Base-by-base conservation (phyloP, 2,797 vertebrate species). In the Cichlasoma orientale region DNA sequence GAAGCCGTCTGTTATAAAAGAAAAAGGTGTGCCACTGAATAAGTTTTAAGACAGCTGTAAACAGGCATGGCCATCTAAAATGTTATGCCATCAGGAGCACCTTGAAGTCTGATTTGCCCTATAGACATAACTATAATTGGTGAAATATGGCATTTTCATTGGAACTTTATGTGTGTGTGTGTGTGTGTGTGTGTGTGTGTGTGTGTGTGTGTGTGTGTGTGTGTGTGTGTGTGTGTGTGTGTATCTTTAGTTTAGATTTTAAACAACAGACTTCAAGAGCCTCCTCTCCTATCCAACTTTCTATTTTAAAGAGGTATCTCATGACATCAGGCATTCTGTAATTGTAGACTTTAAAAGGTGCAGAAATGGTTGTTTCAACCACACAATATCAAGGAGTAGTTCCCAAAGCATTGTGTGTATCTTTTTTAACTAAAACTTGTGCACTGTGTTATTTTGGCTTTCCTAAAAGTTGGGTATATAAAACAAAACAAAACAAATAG, bases 401-500 rank as follows among this genome's bases (percentile, higher is more conserved):
- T 90, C 82, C 87, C 78, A 80, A 77, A 79, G 78, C 83, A 70
- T 78, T 88, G 14, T 12, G 69, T 36, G 63, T 68, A 80, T 74
- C 33, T 58, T 86, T 38, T 89, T 86, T 79, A 72, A 85, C 61
- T 73, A 56, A 57, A 87, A 83, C 75, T 88, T 88, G 86, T 89
- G 21, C 83, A 86, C 83, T 89, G 83, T 89, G 82, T 91, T 86
- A 86, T 93, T 74, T 75, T 87, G 23, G 72, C 9, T 75, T 82
- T 56, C 58, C 16, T 1, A 1, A 53, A 74, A 78, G 53, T 63
- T 25, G 41, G 7, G 21, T 25, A 77, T 53, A 55, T 23, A 13
- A 47, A 7, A 0, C 21, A 59, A 38, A 61, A 38, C 14, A 21
- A 6, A 70, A 79, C 82, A 91, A 84, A 78, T 23, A 82, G 90